Evolutionary conservation across 2,113 vertebrate species (phyloP), one percentile per base, ranked within the genome.

Genomic region (Lichenostomus cassidix): DNA sequence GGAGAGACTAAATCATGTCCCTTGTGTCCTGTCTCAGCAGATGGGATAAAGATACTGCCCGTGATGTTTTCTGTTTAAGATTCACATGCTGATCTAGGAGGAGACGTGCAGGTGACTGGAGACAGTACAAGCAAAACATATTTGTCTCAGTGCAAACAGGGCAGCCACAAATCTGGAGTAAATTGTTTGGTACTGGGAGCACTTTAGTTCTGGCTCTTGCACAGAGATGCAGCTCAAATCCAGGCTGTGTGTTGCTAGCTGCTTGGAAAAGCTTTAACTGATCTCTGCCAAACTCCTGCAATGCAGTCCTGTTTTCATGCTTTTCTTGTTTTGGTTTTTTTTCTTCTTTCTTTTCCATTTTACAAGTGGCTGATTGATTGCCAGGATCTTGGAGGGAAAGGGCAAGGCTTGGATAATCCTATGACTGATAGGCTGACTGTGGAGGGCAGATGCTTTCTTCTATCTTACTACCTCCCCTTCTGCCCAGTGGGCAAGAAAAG

Each of bases 221-320:
- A 17, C 33, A 25, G 59, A 92, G 60, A 47, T 79, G 19, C 31
- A 27, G 28, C 70, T 89, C 8, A 65, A 53, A 58, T 78, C 52
- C 53, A 76, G 85, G 29, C 74, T 42, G 15, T 68, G 60, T 29
- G 6, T 68, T 81, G 42, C 73, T 63, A 47, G 64, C 53, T 69
- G n/a, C 81, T 84, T 91, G 94, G 87, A 87, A 91, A 91, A 89
- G 49, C 77, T 78, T 70, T 60, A 53, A 17, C 18, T 41, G 62
- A 6, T 75, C 77, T 78, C 52, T 94, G 92, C 91, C 96, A 95
- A 56, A 60, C 74, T 89, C 87, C 74, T 81, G 58, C 74, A 73
- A 68, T 37, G 41, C 56, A 82, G 42, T 75, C 62, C 52, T 65
- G 35, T 75, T 75, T 87, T 76, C 37, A 68, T 37, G 39, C 28